These are phyloP conservation scores for Cervus canadensis DNA, from an alignment of 2,113 vertebrate species.

Conservation along the genomic window DNA sequence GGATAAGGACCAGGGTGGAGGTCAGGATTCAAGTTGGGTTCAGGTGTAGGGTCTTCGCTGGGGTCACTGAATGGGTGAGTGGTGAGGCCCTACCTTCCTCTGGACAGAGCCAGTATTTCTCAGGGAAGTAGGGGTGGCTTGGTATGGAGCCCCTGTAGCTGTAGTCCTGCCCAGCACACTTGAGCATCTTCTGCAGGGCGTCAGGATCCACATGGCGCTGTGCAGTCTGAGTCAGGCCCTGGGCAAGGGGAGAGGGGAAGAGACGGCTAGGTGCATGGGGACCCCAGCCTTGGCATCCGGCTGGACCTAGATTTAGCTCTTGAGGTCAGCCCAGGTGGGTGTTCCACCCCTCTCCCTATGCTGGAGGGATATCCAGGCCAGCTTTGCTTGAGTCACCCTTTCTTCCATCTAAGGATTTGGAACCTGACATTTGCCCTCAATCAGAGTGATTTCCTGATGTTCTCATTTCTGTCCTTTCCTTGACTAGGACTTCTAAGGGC, in stretches of 20 bases:
- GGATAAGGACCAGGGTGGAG: neutral
- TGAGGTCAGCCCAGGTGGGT: neutral
- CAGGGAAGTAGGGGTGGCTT: neutral
- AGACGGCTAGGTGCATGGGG: neutral
- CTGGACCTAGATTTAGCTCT: neutral
- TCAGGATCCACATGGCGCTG: neutral
- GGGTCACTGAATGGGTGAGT: neutral
- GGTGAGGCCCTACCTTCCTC: conserved; percentile 66
- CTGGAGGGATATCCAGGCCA: neutral
- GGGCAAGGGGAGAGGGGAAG: neutral
- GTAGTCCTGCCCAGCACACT: conserved; percentile 33
- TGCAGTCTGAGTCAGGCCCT: conserved; percentile 61
- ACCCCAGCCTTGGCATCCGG: neutral
- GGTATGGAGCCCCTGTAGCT: conserved; percentile 14
- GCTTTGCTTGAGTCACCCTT: neutral
- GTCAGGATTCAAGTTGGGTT: neutral
- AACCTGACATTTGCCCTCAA: neutral
- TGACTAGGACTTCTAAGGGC: neutral
- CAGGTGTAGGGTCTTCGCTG: neutral
- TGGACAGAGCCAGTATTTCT: conserved; percentile 63
- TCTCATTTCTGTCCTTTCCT: conserved; percentile 3
- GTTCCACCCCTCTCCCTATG: neutral
- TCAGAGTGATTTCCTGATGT: neutral
- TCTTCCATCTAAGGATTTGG: neutral
- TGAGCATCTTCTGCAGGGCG: conserved; percentile 58